Evolutionary conservation across 2,888 invertebrate genomes (phyloP).

Genomic region (Rhyacophila evoluta): DNA sequence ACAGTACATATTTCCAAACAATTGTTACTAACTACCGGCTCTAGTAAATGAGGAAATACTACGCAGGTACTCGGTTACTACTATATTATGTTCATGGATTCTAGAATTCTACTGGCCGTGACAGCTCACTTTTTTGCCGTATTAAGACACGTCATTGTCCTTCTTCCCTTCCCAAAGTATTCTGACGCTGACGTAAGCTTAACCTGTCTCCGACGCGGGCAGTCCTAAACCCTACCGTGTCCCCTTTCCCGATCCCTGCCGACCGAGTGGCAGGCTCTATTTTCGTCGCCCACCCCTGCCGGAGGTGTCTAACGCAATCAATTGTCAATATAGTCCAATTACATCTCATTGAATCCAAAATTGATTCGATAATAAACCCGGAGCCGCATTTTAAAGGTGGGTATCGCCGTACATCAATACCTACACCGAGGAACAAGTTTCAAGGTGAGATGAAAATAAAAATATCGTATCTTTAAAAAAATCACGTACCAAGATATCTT

Average conservation of each 20-base stretch:
- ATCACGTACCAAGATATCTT: background rate
- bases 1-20: too few species aligned
- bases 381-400: background rate
- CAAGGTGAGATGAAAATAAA: background rate
- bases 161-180: background rate
- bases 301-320: conserved; percentile 11
- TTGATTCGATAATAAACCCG: background rate
- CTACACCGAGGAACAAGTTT: background rate
- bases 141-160: background rate
- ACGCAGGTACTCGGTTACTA: too few species aligned
- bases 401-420: too few species aligned
- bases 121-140: background rate
- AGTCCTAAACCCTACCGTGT: background rate
- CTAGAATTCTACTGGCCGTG: background rate
- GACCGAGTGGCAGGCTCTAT: background rate
- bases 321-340: conserved; percentile 2
- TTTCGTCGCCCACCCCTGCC: background rate
- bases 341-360: background rate
- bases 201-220: background rate
- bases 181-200: background rate
- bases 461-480: background rate
- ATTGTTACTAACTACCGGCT: too few species aligned
- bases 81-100: too few species aligned
- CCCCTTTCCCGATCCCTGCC: background rate
- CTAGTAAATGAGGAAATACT: too few species aligned